Conservation (phyloP, 2,888 invertebrate genomes). For the Cheilosia scutellata region DNA sequence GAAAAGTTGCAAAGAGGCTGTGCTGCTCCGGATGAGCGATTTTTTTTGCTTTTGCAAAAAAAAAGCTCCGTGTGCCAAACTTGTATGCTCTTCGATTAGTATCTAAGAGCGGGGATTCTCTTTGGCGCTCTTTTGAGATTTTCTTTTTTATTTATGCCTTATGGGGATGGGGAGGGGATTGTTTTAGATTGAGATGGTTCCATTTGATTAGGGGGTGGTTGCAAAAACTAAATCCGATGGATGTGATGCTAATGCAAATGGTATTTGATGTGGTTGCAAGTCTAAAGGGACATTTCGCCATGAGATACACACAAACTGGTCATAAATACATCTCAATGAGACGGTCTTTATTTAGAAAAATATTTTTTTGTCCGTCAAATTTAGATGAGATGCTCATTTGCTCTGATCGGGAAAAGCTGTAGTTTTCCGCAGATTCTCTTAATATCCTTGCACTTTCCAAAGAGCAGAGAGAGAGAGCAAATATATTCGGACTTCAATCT, state of each 20-base stretch:
- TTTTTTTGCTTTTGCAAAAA: slow-evolving; percentile 10
- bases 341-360: too few species aligned
- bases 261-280: too few species aligned
- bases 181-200: background rate
- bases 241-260: too few species aligned
- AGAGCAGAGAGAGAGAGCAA: slow-evolving; percentile 7
- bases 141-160: background rate
- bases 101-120: slow-evolving; percentile 15
- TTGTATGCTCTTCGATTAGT: slow-evolving; percentile 37
- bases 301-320: background rate
- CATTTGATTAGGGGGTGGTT: too few species aligned
- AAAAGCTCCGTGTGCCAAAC: slow-evolving; percentile 53
- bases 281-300: background rate
- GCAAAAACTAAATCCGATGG: too few species aligned
- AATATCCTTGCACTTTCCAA: slow-evolving; percentile 8
- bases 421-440: slow-evolving; percentile 11
- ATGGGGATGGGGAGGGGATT: background rate
- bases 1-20: slow-evolving; percentile 71
- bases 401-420: background rate
- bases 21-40: slow-evolving; percentile 52
- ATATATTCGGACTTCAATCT: background rate
- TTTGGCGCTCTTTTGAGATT: slow-evolving; percentile 24
- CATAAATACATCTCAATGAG: background rate
- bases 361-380: too few species aligned
- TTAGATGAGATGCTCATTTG: background rate